Percentiles rank a stretch among this genome's conserved stretches.
These are phyloP conservation scores for Xerus rutilus DNA, from an alignment of 2,797 vertebrate species.

Conservation along the genomic window DNA sequence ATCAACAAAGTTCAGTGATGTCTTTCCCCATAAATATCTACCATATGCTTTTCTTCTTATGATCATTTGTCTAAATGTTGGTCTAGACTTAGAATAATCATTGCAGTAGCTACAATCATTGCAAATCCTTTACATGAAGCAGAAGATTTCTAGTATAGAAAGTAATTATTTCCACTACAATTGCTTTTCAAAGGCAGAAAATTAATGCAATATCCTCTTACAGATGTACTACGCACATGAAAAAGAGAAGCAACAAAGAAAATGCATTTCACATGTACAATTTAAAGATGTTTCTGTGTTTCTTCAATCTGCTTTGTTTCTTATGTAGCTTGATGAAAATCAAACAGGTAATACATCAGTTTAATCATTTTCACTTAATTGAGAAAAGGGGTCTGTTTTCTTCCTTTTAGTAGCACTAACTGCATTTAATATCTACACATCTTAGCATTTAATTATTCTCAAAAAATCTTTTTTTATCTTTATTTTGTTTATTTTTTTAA, in stretches of 20 bases:
- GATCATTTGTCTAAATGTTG: background rate
- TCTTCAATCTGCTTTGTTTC: background rate
- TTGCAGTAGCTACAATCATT: background rate
- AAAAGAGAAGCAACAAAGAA: constrained; percentile 39
- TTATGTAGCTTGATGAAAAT: background rate
- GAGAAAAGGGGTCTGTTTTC: background rate
- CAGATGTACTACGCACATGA: background rate
- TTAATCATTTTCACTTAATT: background rate
- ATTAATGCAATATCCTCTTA: background rate
- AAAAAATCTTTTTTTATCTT: background rate
- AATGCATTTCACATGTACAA: background rate
- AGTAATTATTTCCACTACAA: background rate
- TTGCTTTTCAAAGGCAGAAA: background rate
- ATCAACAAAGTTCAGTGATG: background rate
- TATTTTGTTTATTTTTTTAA: background rate
- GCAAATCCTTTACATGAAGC: background rate
- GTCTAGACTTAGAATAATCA: background rate
- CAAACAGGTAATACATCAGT: background rate
- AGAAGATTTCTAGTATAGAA: background rate
- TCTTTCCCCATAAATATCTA: background rate
- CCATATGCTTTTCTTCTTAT: background rate
- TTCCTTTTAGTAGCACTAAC: background rate
- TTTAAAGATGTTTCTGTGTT: background rate
- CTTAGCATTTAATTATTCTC: background rate
- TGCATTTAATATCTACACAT: background rate